A percentile compares a stretch with the other conserved stretches of the same genome.
Evolutionary conservation across 37 sponge, comb jelly and placozoan genomes (phyloP).

Genomic region (Mnemiopsis leidyi): DNA sequence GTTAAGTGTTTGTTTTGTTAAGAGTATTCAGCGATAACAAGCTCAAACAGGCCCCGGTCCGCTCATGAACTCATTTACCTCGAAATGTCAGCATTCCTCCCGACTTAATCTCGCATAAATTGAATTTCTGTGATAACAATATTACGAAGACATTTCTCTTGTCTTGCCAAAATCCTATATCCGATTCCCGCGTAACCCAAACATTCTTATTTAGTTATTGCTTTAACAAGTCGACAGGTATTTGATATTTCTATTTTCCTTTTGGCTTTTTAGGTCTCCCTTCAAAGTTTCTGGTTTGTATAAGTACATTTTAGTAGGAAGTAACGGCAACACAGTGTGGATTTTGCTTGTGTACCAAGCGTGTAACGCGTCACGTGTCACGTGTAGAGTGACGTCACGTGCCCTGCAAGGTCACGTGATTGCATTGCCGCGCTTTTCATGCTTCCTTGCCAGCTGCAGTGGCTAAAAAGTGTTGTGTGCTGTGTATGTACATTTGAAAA

Average conservation of each 20-base stretch:
- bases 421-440: not conserved
- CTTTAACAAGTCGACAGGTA: no score
- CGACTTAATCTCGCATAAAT: no score
- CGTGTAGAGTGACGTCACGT: not conserved
- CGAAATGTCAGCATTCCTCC: not conserved
- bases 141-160: not conserved
- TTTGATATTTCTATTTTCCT: no score
- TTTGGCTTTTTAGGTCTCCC: no score
- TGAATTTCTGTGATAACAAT: not conserved
- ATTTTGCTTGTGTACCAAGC: not conserved
- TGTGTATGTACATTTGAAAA: not conserved
- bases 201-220: not conserved
- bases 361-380: not conserved
- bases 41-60: not conserved
- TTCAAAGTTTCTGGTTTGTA: no score
- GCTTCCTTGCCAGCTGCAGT: not conserved
- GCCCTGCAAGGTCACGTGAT: not conserved
- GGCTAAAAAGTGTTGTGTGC: not conserved
- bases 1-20: no score
- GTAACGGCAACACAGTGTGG: not conserved
- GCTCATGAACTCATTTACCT: not conserved
- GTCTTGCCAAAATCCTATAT: not conserved
- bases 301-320: no score
- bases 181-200: not conserved
- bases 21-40: no score